Percentiles rank a stretch among this genome's conserved stretches.
Evolutionary conservation across 2,888 invertebrate species (phyloP).

Genomic region (Phaedon cochleariae): DNA sequence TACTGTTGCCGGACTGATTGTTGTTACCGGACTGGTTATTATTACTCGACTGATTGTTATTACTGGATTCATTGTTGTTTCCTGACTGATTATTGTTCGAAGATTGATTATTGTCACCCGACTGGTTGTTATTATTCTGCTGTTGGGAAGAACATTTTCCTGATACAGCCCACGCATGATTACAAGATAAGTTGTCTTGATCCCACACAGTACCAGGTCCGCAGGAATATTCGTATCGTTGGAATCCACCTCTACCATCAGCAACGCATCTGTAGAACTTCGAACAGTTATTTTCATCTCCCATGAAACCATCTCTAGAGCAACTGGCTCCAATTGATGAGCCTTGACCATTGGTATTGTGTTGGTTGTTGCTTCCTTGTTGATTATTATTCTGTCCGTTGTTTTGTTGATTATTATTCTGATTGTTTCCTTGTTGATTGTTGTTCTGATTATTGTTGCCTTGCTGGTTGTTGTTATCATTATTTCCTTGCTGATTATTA

Average conservation of each 20-base stretch:
- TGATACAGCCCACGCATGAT: constrained; percentile 71
- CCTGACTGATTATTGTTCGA: not conserved
- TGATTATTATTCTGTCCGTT: not conserved
- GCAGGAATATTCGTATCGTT: constrained; percentile 76
- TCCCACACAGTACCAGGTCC: constrained; percentile 84
- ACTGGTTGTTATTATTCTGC: constrained; percentile 17
- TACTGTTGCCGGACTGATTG: too few relatives aligned
- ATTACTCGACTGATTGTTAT: not conserved
- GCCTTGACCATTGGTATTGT: constrained; percentile 15
- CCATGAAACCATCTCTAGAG: constrained; percentile 74
- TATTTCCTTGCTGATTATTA: constrained; percentile 17
- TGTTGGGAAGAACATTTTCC: constrained; percentile 44
- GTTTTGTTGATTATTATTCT: constrained; percentile 16
- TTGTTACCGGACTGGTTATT: not conserved
- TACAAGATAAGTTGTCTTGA: constrained; percentile 72
- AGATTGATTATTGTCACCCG: not conserved
- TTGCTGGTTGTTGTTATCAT: constrained; percentile 12
- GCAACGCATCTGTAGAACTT: constrained; percentile 82
- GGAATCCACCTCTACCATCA: constrained; percentile 68
- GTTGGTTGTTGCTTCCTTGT: constrained; percentile 1
- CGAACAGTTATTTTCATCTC: constrained; percentile 74
- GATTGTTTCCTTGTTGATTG: constrained; percentile 21
- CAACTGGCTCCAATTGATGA: constrained; percentile 58
- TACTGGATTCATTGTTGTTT: not conserved
- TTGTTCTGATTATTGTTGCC: constrained; percentile 18